These are phyloP conservation scores for Drosophila sproati DNA, from an alignment of 1,140 invertebrate species.

Conservation along the genomic window DNA sequence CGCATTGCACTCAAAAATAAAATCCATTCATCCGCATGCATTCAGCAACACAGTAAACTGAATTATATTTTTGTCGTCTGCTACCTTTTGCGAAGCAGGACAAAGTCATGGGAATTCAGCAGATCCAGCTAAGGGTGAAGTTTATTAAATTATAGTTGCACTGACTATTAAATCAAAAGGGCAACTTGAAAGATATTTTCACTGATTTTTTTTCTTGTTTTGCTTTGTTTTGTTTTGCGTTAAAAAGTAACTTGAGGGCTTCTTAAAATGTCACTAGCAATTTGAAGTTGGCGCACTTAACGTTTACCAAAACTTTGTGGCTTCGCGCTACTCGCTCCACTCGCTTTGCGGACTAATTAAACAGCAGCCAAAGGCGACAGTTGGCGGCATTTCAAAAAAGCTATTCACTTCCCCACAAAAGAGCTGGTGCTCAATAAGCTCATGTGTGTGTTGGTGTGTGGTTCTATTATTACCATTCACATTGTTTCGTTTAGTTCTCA, in stretches of 20 bases:
- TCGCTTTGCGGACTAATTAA: conserved; percentile 31
- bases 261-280: too few relatives aligned
- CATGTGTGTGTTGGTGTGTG: conserved; percentile 7
- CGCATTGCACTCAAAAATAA: conserved; percentile 9
- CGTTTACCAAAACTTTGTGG: conserved; percentile 19
- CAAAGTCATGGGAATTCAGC: neutral
- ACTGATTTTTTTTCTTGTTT: too few relatives aligned
- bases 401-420: conserved; percentile 21
- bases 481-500: conserved; percentile 40
- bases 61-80: neutral
- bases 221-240: too few relatives aligned
- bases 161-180: too few relatives aligned
- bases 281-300: neutral
- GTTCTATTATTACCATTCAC: conserved; percentile 45
- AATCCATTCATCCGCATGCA: neutral
- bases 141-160: neutral
- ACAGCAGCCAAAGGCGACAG: conserved; percentile 30
- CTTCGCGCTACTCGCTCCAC: conserved; percentile 3
- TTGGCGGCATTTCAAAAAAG: conserved; percentile 40
- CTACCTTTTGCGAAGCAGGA: too few relatives aligned
- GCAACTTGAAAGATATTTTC: too few relatives aligned
- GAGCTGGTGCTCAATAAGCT: neutral
- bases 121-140: neutral
- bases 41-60: conserved; percentile 6
- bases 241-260: too few relatives aligned